phyloP scores from a whole-genome alignment of 2,888 invertebrate genomes.

The Lepidochitona cinerea region DNA sequence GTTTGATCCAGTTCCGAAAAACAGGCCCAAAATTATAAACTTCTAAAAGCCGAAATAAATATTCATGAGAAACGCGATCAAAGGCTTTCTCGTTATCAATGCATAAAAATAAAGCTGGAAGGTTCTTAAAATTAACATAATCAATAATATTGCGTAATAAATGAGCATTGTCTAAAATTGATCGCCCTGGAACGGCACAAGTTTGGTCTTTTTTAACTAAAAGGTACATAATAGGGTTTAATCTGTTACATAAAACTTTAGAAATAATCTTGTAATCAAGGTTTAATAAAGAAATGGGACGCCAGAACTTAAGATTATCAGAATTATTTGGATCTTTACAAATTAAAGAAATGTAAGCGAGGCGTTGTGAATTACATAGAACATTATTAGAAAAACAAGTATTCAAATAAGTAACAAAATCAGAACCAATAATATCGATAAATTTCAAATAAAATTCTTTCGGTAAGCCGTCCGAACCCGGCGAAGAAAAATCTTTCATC shows the following conservation, averaged over 20 bases:
- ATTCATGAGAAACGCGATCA: not conserved
- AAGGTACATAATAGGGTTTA: not conserved
- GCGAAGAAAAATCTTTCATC: slow-evolving; percentile 5
- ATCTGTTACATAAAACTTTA: slow-evolving; percentile 1
- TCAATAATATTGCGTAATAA: not conserved
- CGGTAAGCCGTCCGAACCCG: slow-evolving; percentile 4
- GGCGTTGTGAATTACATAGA: not conserved
- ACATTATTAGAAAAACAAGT: not conserved
- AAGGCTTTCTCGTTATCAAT: not conserved
- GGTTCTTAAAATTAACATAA: not conserved
- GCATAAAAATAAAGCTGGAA: not conserved
- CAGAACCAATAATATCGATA: slow-evolving; percentile 2
- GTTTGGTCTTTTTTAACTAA: not conserved
- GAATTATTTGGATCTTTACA: not conserved
- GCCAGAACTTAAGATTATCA: not conserved
- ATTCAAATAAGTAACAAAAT: not conserved
- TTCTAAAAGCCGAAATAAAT: not conserved
- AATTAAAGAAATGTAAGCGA: not conserved
- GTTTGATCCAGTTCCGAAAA: not conserved
- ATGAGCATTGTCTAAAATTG: not conserved
- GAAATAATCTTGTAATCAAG: not conserved
- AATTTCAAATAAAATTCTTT: slow-evolving; percentile 10
- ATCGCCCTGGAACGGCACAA: not conserved
- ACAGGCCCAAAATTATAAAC: not conserved
- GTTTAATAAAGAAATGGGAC: not conserved